These are phyloP conservation scores for Parotocinclus haroldoi DNA, from an alignment of 2,797 vertebrate genomes.

Conservation along the genomic window DNA sequence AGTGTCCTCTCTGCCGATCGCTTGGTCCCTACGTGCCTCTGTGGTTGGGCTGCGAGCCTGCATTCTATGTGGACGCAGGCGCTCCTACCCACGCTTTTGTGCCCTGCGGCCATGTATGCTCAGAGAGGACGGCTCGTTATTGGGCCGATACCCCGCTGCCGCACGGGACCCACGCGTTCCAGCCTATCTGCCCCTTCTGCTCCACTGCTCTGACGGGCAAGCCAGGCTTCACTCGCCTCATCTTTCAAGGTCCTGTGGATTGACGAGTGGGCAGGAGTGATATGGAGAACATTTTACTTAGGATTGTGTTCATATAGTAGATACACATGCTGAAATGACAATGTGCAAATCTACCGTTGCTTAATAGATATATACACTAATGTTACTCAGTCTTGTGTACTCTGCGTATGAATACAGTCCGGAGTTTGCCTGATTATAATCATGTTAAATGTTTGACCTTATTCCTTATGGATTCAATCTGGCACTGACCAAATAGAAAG, in stretches of 20 bases:
- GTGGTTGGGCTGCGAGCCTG: constrained; percentile 90
- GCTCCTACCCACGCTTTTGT: constrained; percentile 87
- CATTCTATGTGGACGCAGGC: constrained; percentile 88
- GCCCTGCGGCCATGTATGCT: constrained; percentile 94
- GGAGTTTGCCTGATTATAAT: constrained; percentile 22
- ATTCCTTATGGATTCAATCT: constrained; percentile 11
- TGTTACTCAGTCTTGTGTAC: constrained; percentile 25
- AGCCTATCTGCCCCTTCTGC: constrained; percentile 94
- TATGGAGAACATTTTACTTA: constrained; percentile 2
- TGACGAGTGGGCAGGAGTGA: constrained; percentile 60
- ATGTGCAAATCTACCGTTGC: constrained; percentile 23
- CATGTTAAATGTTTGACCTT: background rate
- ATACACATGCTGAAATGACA: constrained; percentile 31
- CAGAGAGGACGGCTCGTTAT: constrained; percentile 89
- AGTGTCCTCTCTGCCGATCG: constrained; percentile 92
- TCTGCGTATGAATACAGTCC: constrained; percentile 30
- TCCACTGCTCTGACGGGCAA: constrained; percentile 81
- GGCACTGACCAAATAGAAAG: constrained; percentile 2
- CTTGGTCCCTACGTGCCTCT: constrained; percentile 92
- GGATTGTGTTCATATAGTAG: constrained; percentile 26
- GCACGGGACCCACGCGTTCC: constrained; percentile 93
- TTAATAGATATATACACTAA: constrained; percentile 13
- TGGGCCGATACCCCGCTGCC: constrained; percentile 94
- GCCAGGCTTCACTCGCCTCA: constrained; percentile 86
- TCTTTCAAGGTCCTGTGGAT: constrained; percentile 97